Evolutionary conservation across 2,888 invertebrate genomes (phyloP).

Genomic region (Agriopis marginaria): DNA sequence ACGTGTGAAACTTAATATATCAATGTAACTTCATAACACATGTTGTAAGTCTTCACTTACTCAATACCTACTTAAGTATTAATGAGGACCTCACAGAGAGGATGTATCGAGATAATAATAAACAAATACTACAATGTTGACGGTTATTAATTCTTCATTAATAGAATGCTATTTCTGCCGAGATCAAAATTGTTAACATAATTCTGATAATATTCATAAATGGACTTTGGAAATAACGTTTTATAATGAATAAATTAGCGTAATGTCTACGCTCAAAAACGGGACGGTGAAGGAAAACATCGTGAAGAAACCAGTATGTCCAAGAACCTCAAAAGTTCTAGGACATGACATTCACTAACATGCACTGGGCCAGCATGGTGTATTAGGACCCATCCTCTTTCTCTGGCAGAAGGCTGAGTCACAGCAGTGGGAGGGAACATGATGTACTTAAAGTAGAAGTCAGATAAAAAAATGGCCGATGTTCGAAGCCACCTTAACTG

Average conservation of each 20-base stretch:
- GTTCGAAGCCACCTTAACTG: not conserved
- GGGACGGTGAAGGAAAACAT: too few species aligned
- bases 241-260: too few species aligned
- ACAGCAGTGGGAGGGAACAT: too few species aligned
- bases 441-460: not conserved
- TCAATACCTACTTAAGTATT: not conserved
- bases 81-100: slow-evolving; percentile 19
- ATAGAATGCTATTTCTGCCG: slow-evolving; percentile 16
- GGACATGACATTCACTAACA: too few species aligned
- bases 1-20: slow-evolving; percentile 1
- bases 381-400: too few species aligned
- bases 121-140: slow-evolving; percentile 1
- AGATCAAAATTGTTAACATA: not conserved
- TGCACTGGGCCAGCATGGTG: too few species aligned
- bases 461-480: not conserved
- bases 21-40: not conserved
- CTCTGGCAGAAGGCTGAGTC: too few species aligned
- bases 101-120: not conserved
- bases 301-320: too few species aligned
- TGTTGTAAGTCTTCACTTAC: not conserved
- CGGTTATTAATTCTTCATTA: slow-evolving; percentile 13
- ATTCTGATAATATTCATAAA: too few species aligned
- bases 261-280: too few species aligned
- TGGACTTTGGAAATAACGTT: too few species aligned
- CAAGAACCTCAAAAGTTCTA: too few species aligned